Evolutionary conservation across 2,113 vertebrate species (phyloP).

Genomic region (Prionailurus bengalensis): DNA sequence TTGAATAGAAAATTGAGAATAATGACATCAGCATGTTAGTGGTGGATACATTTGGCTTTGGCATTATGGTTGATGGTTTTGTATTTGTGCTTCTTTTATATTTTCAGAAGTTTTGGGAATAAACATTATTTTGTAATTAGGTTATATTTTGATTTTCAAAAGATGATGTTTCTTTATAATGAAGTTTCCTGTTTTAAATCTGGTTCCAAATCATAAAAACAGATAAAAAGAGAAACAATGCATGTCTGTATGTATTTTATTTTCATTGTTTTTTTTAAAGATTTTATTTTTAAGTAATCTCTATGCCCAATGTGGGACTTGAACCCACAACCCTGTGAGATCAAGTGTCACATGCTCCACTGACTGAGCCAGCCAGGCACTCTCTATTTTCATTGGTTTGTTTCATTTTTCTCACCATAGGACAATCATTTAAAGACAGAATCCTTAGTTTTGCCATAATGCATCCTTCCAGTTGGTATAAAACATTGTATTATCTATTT

Average conservation of each 20-base stretch:
- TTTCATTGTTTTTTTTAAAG: neutral
- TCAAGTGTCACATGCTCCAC: neutral
- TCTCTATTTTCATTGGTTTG: neutral
- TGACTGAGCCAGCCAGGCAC: neutral
- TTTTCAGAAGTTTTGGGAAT: neutral
- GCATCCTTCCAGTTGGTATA: neutral
- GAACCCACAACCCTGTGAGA: neutral
- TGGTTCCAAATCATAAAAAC: neutral
- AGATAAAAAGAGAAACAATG: neutral
- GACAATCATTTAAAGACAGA: neutral
- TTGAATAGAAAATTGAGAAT: neutral
- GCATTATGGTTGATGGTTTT: neutral
- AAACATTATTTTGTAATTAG: neutral
- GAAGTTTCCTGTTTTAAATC: neutral
- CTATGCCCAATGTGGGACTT: neutral
- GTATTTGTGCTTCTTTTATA: neutral
- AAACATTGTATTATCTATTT: slow-evolving; percentile 27
- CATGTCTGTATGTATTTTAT: neutral
- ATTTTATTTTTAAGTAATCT: neutral
- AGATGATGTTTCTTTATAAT: neutral
- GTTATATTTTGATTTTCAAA: neutral
- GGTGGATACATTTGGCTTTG: neutral
- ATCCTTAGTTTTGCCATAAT: neutral
- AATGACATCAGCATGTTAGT: neutral
- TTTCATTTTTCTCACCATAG: neutral